Percentiles rank a stretch among this genome's conserved stretches.
Evolutionary conservation across 2,113 vertebrate species (phyloP).

Genomic region (Tichodroma muraria): DNA sequence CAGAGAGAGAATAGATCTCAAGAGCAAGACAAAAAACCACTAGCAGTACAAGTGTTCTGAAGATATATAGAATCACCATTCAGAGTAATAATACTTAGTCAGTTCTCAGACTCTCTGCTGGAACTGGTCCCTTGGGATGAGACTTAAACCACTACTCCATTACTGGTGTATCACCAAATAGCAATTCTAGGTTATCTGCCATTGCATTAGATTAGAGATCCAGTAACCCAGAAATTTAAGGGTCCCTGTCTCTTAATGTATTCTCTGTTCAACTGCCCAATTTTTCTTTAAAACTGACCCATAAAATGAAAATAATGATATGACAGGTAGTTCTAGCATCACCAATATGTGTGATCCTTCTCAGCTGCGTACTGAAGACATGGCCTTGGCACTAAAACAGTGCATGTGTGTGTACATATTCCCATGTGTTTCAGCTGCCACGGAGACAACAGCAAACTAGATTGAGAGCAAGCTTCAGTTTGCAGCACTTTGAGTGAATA

Average conservation of each 20-base stretch:
- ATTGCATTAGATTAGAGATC: background rate
- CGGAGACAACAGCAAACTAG: background rate
- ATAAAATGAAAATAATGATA: background rate
- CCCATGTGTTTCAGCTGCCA: background rate
- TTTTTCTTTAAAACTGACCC: background rate
- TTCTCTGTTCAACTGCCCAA: background rate
- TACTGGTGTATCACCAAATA: background rate
- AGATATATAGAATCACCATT: background rate
- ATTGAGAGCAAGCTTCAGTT: background rate
- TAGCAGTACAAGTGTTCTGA: background rate
- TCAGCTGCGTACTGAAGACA: background rate
- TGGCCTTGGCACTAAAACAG: background rate
- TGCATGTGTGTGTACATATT: background rate
- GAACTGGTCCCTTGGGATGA: accelerated
- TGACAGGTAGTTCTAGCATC: background rate
- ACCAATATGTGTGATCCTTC: background rate
- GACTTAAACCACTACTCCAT: background rate
- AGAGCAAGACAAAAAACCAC: background rate
- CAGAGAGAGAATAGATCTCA: background rate
- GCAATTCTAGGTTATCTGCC: background rate
- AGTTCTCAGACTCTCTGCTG: background rate
- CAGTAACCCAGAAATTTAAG: background rate
- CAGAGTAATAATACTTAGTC: background rate
- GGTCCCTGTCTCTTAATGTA: background rate
- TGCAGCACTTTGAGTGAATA: background rate